phyloP scores from a whole-genome alignment of 2,888 invertebrate genomes.

The Hydraecia micacea region DNA sequence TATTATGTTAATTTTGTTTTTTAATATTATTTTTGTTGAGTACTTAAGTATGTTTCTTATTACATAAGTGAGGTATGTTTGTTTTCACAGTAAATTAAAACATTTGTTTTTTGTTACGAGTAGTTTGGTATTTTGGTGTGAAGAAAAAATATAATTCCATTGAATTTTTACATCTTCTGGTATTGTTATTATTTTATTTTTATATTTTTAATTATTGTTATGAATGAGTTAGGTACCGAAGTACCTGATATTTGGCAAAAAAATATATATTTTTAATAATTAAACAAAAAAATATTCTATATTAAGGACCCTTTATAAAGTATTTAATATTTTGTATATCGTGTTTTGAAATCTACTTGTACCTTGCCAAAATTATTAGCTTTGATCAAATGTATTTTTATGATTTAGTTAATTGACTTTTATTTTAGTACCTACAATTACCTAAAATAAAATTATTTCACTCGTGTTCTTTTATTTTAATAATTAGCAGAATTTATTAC shows the following conservation, averaged over 20 bases:
- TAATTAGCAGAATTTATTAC: neutral
- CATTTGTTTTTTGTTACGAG: neutral
- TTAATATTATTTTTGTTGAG: neutral
- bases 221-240: neutral
- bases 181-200: too few relatives aligned
- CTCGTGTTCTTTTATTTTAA: neutral
- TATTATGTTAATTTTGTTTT: neutral
- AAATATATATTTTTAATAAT: too few relatives aligned
- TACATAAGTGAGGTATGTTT: neutral
- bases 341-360: neutral
- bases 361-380: neutral
- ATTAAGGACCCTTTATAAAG: neutral
- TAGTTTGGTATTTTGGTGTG: neutral
- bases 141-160: neutral
- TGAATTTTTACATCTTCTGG: neutral
- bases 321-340: conserved; percentile 3
- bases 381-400: neutral
- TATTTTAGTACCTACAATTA: neutral
- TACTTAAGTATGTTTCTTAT: neutral
- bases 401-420: conserved; percentile 5
- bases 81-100: neutral
- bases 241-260: neutral
- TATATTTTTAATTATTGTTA: too few relatives aligned
- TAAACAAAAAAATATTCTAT: neutral
- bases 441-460: neutral